These are phyloP conservation scores for Anolis apletophallus DNA, from an alignment of 2,797 vertebrate species.

Conservation along the genomic window DNA sequence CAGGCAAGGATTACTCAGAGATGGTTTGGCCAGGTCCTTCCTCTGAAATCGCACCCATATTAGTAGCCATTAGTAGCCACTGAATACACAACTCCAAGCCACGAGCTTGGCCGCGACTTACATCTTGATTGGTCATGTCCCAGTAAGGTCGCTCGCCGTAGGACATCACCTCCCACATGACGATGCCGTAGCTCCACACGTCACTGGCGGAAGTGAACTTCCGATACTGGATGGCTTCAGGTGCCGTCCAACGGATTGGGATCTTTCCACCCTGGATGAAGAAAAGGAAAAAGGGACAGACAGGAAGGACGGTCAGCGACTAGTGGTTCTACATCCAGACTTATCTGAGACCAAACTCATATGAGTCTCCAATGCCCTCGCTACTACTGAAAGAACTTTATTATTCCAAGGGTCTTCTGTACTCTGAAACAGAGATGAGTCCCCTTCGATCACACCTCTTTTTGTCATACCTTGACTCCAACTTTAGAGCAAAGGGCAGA, in stretches of 20 bases:
- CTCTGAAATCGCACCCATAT: no score
- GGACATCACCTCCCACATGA: conserved; percentile 87
- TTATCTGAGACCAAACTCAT: neutral
- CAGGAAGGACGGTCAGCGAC: neutral
- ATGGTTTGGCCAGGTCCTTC: no score
- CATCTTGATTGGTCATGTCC: conserved; percentile 87
- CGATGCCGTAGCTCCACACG: conserved; percentile 84
- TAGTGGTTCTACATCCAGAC: neutral
- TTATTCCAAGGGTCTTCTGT: neutral
- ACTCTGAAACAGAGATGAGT: neutral
- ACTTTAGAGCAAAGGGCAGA: no score
- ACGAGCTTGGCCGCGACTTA: conserved; percentile 61
- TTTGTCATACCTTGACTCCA: no score
- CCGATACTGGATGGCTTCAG: conserved; percentile 83
- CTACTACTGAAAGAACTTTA: neutral
- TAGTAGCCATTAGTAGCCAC: no score
- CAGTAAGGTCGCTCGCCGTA: conserved; percentile 84
- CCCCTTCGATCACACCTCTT: neutral
- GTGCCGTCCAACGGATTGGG: conserved; percentile 83
- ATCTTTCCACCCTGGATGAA: conserved; percentile 82
- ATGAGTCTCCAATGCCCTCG: no score
- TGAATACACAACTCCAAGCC: no score
- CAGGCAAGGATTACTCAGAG: no score
- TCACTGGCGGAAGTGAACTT: conserved; percentile 85
- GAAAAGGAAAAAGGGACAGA: no score